These are phyloP conservation scores for Lycocorax pyrrhopterus DNA, from an alignment of 2,113 vertebrate species.

Conservation along the genomic window DNA sequence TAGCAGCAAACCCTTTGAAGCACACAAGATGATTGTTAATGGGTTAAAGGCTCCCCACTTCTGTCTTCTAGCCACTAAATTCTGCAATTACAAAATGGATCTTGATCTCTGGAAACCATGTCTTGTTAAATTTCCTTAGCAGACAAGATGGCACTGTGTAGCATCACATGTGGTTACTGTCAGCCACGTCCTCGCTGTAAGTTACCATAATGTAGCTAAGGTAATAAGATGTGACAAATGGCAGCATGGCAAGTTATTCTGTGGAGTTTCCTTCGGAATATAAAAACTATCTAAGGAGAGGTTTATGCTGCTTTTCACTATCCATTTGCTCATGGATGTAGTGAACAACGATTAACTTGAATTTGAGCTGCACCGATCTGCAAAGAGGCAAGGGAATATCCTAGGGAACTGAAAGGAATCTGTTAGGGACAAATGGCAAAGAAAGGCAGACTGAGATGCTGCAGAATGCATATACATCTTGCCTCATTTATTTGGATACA, in stretches of 20 bases:
- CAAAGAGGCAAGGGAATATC: background rate
- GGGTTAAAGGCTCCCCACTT: background rate
- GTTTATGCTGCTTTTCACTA: slow-evolving; percentile 35
- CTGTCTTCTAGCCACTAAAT: slow-evolving; percentile 25
- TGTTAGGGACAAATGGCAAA: background rate
- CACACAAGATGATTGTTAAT: background rate
- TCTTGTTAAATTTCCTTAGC: slow-evolving; percentile 72
- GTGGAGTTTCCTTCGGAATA: slow-evolving; percentile 28
- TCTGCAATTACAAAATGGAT: slow-evolving; percentile 59
- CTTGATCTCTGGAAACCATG: slow-evolving; percentile 67
- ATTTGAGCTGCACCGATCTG: background rate
- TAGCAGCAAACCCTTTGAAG: slow-evolving; percentile 32
- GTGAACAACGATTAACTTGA: background rate
- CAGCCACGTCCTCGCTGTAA: slow-evolving; percentile 75
- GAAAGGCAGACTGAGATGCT: background rate
- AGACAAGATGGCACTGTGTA: slow-evolving; percentile 47
- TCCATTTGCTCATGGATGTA: background rate
- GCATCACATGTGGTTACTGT: slow-evolving; percentile 74
- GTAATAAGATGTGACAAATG: slow-evolving; percentile 74
- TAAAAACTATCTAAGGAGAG: background rate
- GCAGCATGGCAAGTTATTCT: slow-evolving; percentile 55
- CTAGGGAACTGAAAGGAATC: background rate
- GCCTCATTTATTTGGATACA: background rate
- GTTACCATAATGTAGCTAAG: slow-evolving; percentile 58
- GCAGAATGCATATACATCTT: background rate